Percentiles rank a stretch among this genome's conserved stretches.
Conservation (phyloP, 2,113 vertebrate species). For the Nicator chloris region DNA sequence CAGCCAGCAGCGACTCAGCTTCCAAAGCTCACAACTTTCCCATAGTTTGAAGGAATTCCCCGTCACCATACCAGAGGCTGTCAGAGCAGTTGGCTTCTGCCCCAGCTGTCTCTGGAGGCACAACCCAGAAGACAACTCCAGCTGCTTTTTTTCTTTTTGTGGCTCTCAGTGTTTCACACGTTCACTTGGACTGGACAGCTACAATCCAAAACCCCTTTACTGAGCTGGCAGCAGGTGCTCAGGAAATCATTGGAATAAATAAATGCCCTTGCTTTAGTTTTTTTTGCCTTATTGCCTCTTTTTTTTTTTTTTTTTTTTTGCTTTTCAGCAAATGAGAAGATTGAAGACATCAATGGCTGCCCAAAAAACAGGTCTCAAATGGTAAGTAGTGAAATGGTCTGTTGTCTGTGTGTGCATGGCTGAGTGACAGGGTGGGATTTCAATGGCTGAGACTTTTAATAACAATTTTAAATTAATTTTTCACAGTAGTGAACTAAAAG, state of each 20-base stretch:
- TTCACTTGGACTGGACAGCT: slow-evolving; percentile 65
- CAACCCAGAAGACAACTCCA: slow-evolving; percentile 65
- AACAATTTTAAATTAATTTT: not conserved
- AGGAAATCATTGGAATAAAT: not conserved
- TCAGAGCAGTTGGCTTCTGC: slow-evolving; percentile 81
- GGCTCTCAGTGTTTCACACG: slow-evolving; percentile 64
- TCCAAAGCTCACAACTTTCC: not conserved
- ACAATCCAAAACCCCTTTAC: not conserved
- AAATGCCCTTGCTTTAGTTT: not conserved
- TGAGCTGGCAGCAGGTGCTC: slow-evolving; percentile 28
- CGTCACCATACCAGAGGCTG: not conserved
- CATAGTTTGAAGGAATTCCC: not conserved
- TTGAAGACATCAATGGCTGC: slow-evolving; percentile 96
- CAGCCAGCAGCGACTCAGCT: not conserved
- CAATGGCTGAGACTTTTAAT: not conserved
- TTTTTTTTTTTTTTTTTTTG: not conserved
- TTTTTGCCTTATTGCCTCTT: slow-evolving; percentile 9
- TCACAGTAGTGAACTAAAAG: not conserved
- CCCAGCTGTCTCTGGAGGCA: slow-evolving; percentile 86
- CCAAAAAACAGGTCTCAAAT: slow-evolving; percentile 97
- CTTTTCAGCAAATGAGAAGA: slow-evolving; percentile 95
- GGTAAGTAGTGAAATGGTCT: slow-evolving; percentile 77
- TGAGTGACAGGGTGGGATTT: not conserved
- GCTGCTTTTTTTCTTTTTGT: slow-evolving; percentile 42
- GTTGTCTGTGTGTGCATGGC: not conserved